Evolutionary conservation across 1,140 invertebrate genomes (phyloP).

Genomic region (Ceratoteleas bidentatus): DNA sequence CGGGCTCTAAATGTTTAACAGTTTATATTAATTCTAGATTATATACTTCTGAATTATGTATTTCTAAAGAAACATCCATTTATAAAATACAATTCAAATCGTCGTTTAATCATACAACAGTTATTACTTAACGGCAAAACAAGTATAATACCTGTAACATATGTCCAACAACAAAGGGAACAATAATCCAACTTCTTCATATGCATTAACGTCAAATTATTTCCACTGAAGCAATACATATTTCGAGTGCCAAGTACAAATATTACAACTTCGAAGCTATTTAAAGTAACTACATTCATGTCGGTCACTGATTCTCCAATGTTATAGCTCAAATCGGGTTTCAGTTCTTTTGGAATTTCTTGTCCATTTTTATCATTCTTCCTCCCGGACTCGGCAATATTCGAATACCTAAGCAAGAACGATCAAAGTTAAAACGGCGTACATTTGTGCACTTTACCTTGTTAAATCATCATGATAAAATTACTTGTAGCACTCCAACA

Average conservation of each 20-base stretch:
- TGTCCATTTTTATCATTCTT: conserved; percentile 77
- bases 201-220: conserved; percentile 86
- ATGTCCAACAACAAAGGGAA: conserved; percentile 87
- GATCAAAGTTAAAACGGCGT: not conserved
- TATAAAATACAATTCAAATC: conserved; percentile 22
- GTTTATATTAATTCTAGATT: not conserved
- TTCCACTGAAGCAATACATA: conserved; percentile 89
- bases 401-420: conserved; percentile 75
- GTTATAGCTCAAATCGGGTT: conserved; percentile 89
- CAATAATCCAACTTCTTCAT: conserved; percentile 91
- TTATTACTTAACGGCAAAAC: no score
- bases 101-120: not conserved
- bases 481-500: conserved; percentile 90
- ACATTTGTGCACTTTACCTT: not conserved
- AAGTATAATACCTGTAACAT: conserved; percentile 84
- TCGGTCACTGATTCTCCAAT: conserved; percentile 88
- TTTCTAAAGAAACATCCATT: not conserved
- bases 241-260: conserved; percentile 88
- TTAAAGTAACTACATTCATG: conserved; percentile 83
- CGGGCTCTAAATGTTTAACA: conserved; percentile 79
- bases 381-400: conserved; percentile 83
- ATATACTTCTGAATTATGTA: not conserved
- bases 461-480: not conserved
- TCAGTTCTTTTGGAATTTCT: conserved; percentile 81
- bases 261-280: conserved; percentile 83